Conservation (phyloP, 2,888 invertebrate species). For the Diloba caeruleocephala region DNA sequence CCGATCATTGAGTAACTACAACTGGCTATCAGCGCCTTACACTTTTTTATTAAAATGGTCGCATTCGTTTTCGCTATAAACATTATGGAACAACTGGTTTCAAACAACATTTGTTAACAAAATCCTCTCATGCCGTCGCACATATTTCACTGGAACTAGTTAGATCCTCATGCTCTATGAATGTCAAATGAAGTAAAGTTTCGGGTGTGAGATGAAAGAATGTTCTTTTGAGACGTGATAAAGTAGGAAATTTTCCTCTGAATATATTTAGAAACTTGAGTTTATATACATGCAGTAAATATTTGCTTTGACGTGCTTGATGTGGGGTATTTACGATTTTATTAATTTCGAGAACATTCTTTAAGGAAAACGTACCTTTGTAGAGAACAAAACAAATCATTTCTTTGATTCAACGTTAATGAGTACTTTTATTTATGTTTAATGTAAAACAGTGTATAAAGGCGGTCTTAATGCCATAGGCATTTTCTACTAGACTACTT, state of each 20-base stretch:
- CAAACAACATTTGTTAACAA: slow-evolving; percentile 38
- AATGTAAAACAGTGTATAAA: too few relatives aligned
- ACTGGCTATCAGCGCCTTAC: too few relatives aligned
- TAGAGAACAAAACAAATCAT: not conserved
- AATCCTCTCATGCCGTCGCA: slow-evolving; percentile 34
- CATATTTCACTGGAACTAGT: slow-evolving; percentile 68
- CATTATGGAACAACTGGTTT: slow-evolving; percentile 14
- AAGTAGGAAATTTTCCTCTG: slow-evolving; percentile 59
- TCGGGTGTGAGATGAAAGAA: slow-evolving; percentile 65
- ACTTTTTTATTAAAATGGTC: too few relatives aligned
- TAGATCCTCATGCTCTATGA: slow-evolving; percentile 68
- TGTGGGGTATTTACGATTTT: slow-evolving; percentile 7
- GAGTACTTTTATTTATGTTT: too few relatives aligned
- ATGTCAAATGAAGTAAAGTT: slow-evolving; percentile 71
- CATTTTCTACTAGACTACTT: too few relatives aligned
- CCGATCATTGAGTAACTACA: too few relatives aligned
- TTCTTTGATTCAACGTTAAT: too few relatives aligned
- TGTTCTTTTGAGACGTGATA: slow-evolving; percentile 65
- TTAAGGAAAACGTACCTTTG: not conserved
- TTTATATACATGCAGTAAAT: slow-evolving; percentile 42
- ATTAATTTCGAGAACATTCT: slow-evolving; percentile 3
- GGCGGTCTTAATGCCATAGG: too few relatives aligned
- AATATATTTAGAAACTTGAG: slow-evolving; percentile 55
- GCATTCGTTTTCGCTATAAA: too few relatives aligned
- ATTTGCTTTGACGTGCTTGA: slow-evolving; percentile 38